Conservation (phyloP, 2,113 vertebrate species). For the Amphiprion percula region DNA sequence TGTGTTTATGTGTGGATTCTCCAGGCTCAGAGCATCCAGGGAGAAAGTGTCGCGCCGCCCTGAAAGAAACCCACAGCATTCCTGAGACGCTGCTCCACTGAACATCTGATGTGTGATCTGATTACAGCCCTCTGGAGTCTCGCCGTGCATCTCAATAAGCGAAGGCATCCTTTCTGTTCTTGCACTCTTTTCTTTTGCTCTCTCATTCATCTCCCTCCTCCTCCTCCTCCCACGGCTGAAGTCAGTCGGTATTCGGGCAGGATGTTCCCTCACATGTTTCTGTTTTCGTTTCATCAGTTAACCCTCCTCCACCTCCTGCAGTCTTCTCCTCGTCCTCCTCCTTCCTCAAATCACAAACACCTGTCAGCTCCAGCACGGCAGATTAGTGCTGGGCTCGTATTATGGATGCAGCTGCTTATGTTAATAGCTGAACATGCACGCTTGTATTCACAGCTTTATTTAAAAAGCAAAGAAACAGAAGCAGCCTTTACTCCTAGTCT, state of each 20-base stretch:
- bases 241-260: conserved; percentile 1
- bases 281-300: conserved; percentile 33
- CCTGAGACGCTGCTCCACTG: conserved; percentile 50
- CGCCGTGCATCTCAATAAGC: conserved; percentile 45
- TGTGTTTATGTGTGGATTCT: conserved; percentile 14
- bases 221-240: conserved; percentile 9
- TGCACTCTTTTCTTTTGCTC: background rate
- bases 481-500: background rate
- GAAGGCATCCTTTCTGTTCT: background rate
- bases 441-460: conserved; percentile 5
- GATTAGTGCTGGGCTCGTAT: conserved; percentile 53
- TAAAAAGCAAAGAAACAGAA: conserved; percentile 16
- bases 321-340: background rate
- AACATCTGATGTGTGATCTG: conserved; percentile 58
- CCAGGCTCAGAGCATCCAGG: background rate
- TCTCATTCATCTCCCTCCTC: background rate
- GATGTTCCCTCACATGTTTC: conserved; percentile 24
- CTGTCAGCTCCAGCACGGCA: conserved; percentile 48
- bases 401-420: conserved; percentile 52
- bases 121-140: conserved; percentile 54
- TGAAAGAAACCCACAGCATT: conserved; percentile 60
- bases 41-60: conserved; percentile 33
- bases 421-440: conserved; percentile 41
- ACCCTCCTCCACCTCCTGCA: background rate
- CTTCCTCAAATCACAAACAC: conserved; percentile 61